phyloP scores from a whole-genome alignment of 2,113 vertebrate genomes.

The Hoplias malabaricus region DNA sequence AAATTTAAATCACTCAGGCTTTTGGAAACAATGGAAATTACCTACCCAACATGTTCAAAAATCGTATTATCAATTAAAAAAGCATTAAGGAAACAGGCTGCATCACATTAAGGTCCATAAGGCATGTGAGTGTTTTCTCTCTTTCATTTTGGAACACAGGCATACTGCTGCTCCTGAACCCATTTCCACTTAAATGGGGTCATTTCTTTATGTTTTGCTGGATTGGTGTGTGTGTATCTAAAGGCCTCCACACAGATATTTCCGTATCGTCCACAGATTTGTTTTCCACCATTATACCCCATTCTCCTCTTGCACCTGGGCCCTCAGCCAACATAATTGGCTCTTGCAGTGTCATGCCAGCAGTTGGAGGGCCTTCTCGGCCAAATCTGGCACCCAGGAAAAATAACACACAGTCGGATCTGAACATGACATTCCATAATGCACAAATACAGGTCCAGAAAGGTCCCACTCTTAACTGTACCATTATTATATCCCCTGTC shows the following conservation, averaged over 20 bases:
- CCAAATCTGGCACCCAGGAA: neutral
- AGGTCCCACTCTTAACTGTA: neutral
- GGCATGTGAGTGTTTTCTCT: neutral
- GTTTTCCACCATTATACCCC: slow-evolving; percentile 5
- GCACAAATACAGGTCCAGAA: neutral
- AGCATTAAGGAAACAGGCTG: neutral
- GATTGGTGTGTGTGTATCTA: neutral
- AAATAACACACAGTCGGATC: slow-evolving; percentile 10
- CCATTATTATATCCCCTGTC: neutral
- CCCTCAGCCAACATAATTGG: slow-evolving; percentile 16
- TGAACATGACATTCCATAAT: slow-evolving; percentile 5
- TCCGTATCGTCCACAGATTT: neutral
- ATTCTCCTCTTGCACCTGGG: slow-evolving; percentile 29
- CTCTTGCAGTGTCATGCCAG: slow-evolving; percentile 30
- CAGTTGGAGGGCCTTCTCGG: slow-evolving; percentile 20
- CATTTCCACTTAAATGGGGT: neutral
- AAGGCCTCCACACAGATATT: neutral
- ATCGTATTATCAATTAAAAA: no score
- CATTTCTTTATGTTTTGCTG: neutral
- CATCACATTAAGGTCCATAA: neutral
- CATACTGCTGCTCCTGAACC: neutral
- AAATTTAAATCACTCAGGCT: no score
- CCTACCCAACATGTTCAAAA: no score
- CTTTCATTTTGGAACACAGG: neutral
- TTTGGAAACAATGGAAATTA: no score